Conservation (phyloP, 2,113 vertebrate genomes). For the Marmota flaviventris region DNA sequence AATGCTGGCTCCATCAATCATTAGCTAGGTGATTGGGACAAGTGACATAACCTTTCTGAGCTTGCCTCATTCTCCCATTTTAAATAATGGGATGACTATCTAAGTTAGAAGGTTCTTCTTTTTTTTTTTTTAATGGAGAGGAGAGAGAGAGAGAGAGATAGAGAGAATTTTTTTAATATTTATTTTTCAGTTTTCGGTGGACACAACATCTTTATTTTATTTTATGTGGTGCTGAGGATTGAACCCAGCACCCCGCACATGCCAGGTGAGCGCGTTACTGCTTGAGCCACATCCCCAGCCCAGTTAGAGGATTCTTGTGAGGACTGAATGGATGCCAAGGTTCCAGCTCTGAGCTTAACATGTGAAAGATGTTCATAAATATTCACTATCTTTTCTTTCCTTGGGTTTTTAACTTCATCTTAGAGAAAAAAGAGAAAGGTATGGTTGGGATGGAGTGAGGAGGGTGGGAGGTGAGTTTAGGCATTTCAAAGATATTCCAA, state of each 20-base stretch:
- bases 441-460: not conserved
- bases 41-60: not conserved
- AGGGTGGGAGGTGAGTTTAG: not conserved
- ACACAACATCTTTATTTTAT: no score
- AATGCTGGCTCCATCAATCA: not conserved
- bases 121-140: no score
- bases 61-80: not conserved
- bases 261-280: no score
- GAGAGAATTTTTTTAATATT: no score
- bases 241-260: no score
- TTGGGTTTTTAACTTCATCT: not conserved
- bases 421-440: not conserved
- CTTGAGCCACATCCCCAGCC: no score
- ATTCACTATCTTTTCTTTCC: not conserved
- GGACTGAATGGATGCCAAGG: not conserved
- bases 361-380: not conserved
- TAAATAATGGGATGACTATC: not conserved
- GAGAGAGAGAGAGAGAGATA: no score
- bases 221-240: no score
- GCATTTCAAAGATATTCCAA: constrained; percentile 59
- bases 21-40: not conserved
- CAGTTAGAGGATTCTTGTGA: not conserved
- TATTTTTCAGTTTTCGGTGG: no score
- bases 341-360: not conserved
- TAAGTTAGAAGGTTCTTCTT: not conserved